Conservation (phyloP, 2,113 vertebrate genomes). For the Urocitellus parryii region DNA sequence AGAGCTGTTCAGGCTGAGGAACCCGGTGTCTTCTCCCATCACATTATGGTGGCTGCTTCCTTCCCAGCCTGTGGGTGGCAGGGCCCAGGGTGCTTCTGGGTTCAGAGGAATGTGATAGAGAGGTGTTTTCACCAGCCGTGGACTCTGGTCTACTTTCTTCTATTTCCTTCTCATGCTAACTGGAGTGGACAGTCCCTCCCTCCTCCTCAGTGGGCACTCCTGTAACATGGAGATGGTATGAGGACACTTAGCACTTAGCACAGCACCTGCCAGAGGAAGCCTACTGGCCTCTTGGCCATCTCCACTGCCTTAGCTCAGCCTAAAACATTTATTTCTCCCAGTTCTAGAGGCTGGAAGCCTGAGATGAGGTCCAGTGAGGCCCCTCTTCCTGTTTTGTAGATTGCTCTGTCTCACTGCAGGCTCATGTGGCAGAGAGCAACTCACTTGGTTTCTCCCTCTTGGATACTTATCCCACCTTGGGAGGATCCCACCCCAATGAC, state of each 20-base stretch:
- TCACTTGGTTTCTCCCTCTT: not conserved
- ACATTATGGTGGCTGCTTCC: not conserved
- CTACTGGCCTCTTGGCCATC: fast-evolving
- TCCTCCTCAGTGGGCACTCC: not conserved
- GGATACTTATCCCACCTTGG: not conserved
- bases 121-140: not conserved
- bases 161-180: not conserved
- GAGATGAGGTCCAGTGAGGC: not conserved
- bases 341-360: not conserved
- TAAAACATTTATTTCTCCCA: not conserved
- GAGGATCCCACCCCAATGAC: no score
- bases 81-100: not conserved
- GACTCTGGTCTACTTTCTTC: not conserved
- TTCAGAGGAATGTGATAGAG: not conserved
- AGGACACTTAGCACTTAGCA: not conserved
- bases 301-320: not conserved
- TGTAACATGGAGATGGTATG: not conserved
- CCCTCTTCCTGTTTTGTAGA: not conserved
- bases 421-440: not conserved
- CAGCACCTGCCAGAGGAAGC: not conserved
- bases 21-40: not conserved
- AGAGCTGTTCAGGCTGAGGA: not conserved
- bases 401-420: not conserved
- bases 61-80: not conserved
- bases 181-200: not conserved